Evolutionary conservation across 2,888 invertebrate genomes (phyloP).

Genomic region (Notocelia uddmanniana): DNA sequence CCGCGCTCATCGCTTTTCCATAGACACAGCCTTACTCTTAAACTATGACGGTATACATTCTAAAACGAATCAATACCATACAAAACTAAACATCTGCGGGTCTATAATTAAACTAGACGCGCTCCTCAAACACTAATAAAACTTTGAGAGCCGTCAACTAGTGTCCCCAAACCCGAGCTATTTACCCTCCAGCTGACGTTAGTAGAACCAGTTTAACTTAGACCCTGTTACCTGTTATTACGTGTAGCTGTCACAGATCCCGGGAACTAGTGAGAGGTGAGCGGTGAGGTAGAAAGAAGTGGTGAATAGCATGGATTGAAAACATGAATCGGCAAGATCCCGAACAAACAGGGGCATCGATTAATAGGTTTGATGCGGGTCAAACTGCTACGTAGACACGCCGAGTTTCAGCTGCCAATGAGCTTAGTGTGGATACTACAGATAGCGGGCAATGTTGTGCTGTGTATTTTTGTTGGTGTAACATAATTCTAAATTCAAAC

Average conservation of each 20-base stretch:
- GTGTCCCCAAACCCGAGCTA: constrained; percentile 40
- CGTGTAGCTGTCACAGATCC: neutral
- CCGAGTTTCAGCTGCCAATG: neutral
- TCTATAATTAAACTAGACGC: constrained; percentile 33
- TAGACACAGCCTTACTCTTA: neutral
- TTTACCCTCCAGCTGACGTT: neutral
- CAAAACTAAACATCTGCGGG: constrained; percentile 9
- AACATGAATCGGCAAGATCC: constrained; percentile 61
- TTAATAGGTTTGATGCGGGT: constrained; percentile 48
- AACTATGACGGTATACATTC: too few relatives aligned
- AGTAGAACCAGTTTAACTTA: neutral
- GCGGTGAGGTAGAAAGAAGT: neutral
- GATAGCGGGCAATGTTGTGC: neutral
- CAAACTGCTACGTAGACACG: neutral
- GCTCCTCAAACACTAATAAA: constrained; percentile 60
- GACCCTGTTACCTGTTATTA: too few relatives aligned
- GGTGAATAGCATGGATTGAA: constrained; percentile 54
- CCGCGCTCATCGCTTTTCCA: too few relatives aligned
- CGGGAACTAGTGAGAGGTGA: neutral
- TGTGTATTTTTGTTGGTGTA: too few relatives aligned
- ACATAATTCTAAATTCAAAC: too few relatives aligned
- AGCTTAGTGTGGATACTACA: neutral
- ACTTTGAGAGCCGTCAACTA: constrained; percentile 53
- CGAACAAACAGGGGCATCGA: constrained; percentile 62
- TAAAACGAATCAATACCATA: constrained; percentile 5